These are phyloP conservation scores for Drosophila paranaensis DNA, from an alignment of 2,888 invertebrate species.

Conservation along the genomic window DNA sequence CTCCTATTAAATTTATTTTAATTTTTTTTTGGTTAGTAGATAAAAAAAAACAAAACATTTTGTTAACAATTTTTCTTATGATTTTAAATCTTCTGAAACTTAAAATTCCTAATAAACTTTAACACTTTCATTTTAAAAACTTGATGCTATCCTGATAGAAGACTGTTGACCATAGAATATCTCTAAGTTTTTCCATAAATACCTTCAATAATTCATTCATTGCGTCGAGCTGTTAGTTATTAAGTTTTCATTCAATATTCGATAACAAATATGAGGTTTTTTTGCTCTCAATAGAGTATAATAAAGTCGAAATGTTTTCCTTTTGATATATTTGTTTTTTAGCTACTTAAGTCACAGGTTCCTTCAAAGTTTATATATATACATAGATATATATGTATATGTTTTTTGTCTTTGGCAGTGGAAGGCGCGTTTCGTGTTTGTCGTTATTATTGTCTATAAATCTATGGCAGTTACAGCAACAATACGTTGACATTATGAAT, in stretches of 20 bases:
- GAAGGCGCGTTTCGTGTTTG: conserved; percentile 69
- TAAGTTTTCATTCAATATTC: background rate
- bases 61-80: too few species aligned
- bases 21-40: too few species aligned
- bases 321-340: conserved; percentile 35
- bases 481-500: conserved; percentile 83
- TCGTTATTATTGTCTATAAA: conserved; percentile 77
- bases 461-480: conserved; percentile 70
- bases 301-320: background rate
- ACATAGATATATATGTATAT: background rate
- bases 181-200: too few species aligned
- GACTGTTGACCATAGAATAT: too few species aligned
- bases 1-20: too few species aligned
- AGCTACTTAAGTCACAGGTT: conserved; percentile 64
- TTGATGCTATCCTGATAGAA: too few species aligned
- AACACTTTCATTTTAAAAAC: too few species aligned
- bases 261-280: background rate
- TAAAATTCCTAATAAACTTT: too few species aligned
- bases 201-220: too few species aligned
- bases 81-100: too few species aligned
- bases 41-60: too few species aligned
- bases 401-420: conserved; percentile 20
- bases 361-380: conserved; percentile 6
- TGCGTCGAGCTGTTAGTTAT: too few species aligned
- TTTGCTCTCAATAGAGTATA: background rate